A percentile compares a stretch with the other conserved stretches of the same genome.
These are phyloP conservation scores for Oscheius sp. DNA, from an alignment of 2,888 invertebrate species.

Conservation along the genomic window DNA sequence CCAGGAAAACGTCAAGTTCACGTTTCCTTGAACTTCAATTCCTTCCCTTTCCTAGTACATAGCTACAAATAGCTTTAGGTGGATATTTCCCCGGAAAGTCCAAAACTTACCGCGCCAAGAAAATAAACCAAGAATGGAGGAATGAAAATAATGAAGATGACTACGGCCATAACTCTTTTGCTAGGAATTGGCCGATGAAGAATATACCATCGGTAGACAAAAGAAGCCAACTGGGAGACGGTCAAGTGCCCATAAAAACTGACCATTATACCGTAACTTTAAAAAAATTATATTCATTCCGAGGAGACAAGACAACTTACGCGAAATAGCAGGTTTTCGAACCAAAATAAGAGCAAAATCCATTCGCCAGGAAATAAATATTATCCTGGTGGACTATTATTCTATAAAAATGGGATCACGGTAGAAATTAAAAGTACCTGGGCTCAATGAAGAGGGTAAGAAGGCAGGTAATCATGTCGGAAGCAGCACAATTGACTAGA, in stretches of 20 bases:
- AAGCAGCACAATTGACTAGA: background rate
- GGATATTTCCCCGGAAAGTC: too few species aligned
- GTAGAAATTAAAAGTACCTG: background rate
- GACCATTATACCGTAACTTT: constrained; percentile 3
- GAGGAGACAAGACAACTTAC: background rate
- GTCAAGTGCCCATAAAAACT: background rate
- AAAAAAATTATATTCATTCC: background rate
- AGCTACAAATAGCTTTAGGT: too few species aligned
- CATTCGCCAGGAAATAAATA: background rate
- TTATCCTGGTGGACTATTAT: background rate
- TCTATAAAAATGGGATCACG: background rate
- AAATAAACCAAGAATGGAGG: background rate
- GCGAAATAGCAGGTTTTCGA: background rate
- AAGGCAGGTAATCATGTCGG: background rate
- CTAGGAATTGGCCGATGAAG: background rate
- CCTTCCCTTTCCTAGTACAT: too few species aligned
- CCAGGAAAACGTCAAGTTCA: too few species aligned
- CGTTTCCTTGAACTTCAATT: too few species aligned
- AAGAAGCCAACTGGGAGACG: constrained; percentile 3
- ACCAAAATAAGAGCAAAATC: background rate
- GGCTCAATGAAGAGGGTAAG: background rate
- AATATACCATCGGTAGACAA: constrained; percentile 15
- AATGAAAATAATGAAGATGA: background rate
- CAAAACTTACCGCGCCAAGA: background rate
- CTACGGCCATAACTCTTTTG: background rate